A percentile compares a stretch with the other conserved stretches of the same genome.
These are phyloP conservation scores for Orchestes rusci DNA, from an alignment of 2,888 invertebrate genomes.

Conservation along the genomic window DNA sequence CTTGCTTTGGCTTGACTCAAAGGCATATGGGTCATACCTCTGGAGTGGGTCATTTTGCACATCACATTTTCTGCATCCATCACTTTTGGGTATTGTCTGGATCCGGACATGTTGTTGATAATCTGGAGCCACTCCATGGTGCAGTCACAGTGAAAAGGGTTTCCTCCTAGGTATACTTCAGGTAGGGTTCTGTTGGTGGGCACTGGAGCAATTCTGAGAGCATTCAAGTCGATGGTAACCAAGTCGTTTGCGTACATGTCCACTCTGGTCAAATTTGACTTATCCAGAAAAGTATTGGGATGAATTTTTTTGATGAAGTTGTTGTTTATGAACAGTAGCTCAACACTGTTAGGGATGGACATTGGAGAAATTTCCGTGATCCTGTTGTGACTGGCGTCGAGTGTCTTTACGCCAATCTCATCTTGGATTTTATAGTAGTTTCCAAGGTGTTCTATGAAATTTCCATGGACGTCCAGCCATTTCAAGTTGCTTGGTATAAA, in stretches of 20 bases:
- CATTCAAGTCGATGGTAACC: constrained; percentile 73
- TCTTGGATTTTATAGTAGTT: constrained; percentile 84
- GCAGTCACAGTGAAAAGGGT: constrained; percentile 92
- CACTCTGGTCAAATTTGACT: constrained; percentile 75
- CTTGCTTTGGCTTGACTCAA: constrained; percentile 69
- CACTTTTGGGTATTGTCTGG: constrained; percentile 77
- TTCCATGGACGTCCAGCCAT: constrained; percentile 86
- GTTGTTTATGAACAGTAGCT: constrained; percentile 81
- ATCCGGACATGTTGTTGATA: constrained; percentile 77
- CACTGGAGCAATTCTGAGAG: constrained; percentile 69
- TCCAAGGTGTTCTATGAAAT: constrained; percentile 78
- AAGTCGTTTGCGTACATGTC: constrained; percentile 87
- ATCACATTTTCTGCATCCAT: constrained; percentile 84
- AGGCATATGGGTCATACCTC: constrained; percentile 72
- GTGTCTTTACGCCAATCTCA: constrained; percentile 71
- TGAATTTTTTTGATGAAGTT: constrained; percentile 76
- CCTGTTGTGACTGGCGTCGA: constrained; percentile 86
- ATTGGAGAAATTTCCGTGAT: constrained; percentile 75
- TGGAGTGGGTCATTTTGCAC: constrained; percentile 79
- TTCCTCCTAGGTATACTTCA: constrained; percentile 85
- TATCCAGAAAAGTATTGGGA: constrained; percentile 80
- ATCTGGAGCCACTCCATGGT: constrained; percentile 92
- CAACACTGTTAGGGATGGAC: constrained; percentile 82
- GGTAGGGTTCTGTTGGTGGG: constrained; percentile 68
- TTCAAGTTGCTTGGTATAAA: constrained; percentile 83